Base-by-base conservation (phyloP, 2,113 vertebrate genomes). In the Urocynchramus pylzowi region DNA sequence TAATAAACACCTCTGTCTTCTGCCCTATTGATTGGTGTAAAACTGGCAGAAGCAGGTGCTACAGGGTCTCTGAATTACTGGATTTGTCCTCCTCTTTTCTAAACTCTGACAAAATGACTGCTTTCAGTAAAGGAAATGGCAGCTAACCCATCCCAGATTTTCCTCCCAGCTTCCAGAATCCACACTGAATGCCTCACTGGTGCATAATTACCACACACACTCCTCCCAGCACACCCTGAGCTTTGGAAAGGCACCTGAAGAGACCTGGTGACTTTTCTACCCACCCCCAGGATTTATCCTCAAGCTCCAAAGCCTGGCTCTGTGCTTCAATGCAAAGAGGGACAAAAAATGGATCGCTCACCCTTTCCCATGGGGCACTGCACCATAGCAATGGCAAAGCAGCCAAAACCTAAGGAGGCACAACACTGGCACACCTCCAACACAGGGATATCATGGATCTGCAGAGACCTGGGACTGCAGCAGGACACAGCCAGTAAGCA, bases 331-430 rank as follows among this genome's bases (percentile, higher is more conserved):
- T 11, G 54, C 45, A 24, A 45, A 2, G 18, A 23, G 14, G 47
- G 47, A 50, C 12, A 12, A 22, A 64, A 90, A 54, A 21, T 1
- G 1, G 61, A n/a, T 6, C 0, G 0, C 22, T 45, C 17, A 31
- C 49, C 13, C 50, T 56, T n/a, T 26, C 19, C 45, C 2, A 4
- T 0, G 3, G 35, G 27, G 24, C 22, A 49, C 27, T 52, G 74
- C 49, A 63, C 18, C 33, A 18, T 6, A 23, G 13, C 3, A 61
- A 18, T 35, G 63, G 45, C 42, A 84, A 44, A 93, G 60, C 21
- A 87, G 74, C 19, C 73, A 60, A 42, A 42, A 59, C 27, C 30
- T 14, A 20, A 74, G 52, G n/a, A 44, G 54, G 39, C 16, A 50
- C 16, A 2, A 70, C 22, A n/a, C 15, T 49, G 19, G 27, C 31